Evolutionary conservation across 2,888 invertebrate species (phyloP).

Genomic region (Agrochola lychnidis): DNA sequence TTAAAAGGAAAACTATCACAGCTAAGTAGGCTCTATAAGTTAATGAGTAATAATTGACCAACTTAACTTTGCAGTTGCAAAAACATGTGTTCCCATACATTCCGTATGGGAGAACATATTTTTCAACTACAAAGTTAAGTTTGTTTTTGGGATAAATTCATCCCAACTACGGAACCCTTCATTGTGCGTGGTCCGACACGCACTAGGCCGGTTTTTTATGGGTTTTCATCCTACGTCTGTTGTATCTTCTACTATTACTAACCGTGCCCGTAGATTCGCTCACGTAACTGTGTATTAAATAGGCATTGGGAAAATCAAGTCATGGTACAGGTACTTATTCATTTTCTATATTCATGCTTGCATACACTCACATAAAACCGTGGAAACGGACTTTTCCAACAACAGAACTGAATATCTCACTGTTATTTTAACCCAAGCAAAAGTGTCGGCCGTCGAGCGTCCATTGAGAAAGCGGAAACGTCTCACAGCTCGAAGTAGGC

Average conservation of each 20-base stretch:
- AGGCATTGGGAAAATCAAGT: background rate
- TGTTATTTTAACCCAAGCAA: conserved; percentile 42
- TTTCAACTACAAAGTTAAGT: no score
- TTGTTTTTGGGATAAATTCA: no score
- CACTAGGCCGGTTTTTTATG: no score
- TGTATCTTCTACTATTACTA: background rate
- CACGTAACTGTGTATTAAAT: no score
- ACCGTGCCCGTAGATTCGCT: background rate
- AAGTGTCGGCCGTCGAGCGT: conserved; percentile 37
- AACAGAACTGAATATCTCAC: conserved; percentile 14
- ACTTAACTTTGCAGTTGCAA: no score
- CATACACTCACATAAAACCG: background rate
- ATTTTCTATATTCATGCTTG: background rate
- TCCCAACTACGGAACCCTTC: no score
- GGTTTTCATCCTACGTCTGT: background rate
- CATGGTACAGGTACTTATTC: background rate
- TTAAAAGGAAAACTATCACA: no score
- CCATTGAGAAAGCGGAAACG: conserved; percentile 68
- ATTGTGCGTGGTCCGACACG: no score
- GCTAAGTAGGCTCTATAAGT: no score
- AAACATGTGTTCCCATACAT: no score
- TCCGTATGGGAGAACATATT: no score
- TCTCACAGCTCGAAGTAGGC: conserved; percentile 57
- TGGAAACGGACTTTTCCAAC: background rate
- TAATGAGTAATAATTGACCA: no score